A percentile compares a stretch with the other conserved stretches of the same genome.
These are phyloP conservation scores for Drosophila paulistorum DNA, from an alignment of 1,140 invertebrate species.

Conservation along the genomic window DNA sequence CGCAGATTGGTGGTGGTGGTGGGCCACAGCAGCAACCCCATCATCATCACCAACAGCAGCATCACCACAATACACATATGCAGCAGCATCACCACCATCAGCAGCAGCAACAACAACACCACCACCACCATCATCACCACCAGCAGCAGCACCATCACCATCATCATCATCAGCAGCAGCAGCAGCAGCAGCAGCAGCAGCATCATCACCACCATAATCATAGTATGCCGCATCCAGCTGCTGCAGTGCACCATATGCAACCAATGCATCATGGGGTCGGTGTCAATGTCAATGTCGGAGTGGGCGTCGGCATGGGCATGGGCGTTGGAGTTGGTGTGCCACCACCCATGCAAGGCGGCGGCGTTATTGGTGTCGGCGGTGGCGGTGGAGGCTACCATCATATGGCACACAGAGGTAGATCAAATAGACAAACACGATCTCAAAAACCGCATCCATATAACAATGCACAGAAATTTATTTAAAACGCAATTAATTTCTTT, in stretches of 20 bases:
- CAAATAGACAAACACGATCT: slow-evolving; percentile 79
- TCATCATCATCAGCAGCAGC: slow-evolving; percentile 22
- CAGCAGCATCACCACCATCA: slow-evolving; percentile 45
- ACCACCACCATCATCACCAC: slow-evolving; percentile 23
- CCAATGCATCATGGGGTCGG: slow-evolving; percentile 55
- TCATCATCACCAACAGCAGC: slow-evolving; percentile 35
- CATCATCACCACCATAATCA: slow-evolving; percentile 42
- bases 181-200: slow-evolving; percentile 32
- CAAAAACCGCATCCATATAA: slow-evolving; percentile 83
- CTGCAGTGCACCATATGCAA: slow-evolving; percentile 63
- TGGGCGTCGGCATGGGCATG: slow-evolving; percentile 53
- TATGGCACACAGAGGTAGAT: slow-evolving; percentile 83
- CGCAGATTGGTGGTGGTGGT: slow-evolving; percentile 39
- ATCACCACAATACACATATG: slow-evolving; percentile 38
- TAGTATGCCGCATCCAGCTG: slow-evolving; percentile 23
- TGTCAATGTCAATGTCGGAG: slow-evolving; percentile 29
- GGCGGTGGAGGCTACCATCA: slow-evolving; percentile 69
- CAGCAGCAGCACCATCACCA: slow-evolving; percentile 41
- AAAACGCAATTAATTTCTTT: slow-evolving; percentile 78
- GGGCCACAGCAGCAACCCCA: slow-evolving; percentile 18
- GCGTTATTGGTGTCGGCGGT: slow-evolving; percentile 34
- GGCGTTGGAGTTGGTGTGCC: slow-evolving; percentile 48
- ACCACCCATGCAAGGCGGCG: slow-evolving; percentile 46
- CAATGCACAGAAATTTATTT: slow-evolving; percentile 83
- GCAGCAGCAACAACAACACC: slow-evolving; percentile 15